Evolutionary conservation across 2,797 vertebrate genomes (phyloP), one percentile per base, ranked within the genome.

Genomic region (Bradypodion pumilum): DNA sequence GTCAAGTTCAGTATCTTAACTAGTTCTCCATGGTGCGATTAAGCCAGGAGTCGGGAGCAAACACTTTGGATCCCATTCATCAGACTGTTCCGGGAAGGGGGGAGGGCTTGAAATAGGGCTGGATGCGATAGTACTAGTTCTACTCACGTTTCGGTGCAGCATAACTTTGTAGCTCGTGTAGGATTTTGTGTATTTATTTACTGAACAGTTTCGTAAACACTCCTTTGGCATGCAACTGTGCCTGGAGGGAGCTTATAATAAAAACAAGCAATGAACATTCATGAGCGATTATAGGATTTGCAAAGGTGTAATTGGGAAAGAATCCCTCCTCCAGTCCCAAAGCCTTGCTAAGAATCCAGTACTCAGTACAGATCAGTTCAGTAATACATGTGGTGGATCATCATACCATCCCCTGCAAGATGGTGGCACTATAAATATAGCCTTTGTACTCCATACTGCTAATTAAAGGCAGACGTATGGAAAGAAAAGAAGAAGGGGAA

Each of bases 381-480:
- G 42, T 29, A 81, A 79, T 0, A 80, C 8, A 81, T 81, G 81
- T 40, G 0, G 1, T 21, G 44, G 65, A 1, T 82, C 74, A 4
- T 16, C 44, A 40, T 83, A 62, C 74, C 81, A 74, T 84, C 32
- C 1, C 1, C 87, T 89, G 0, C 0, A 86, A 78, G 82, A 40
- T 5, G 79, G 91, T 91, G 88, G 86, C 91, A 89, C 91, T 95
- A 89, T 93, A 91, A 96, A 91, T 94, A 93, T 88, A 90, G 92
- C 92, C 95, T 96, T 93, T 95, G 95, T 95, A 88, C 93, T 94
- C 88, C 37, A 15, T 74, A 5, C 91, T 91, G 95, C 95, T 98
- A 98, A 98, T 98, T 97, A 96, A 95, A 98, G 96, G 95, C 97
- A 97, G 97, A 94, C 95, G 88, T 92, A 89, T 87, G 96, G 94